These are phyloP conservation scores for Antennarius striatus DNA, from an alignment of 2,113 vertebrate genomes.

Conservation along the genomic window DNA sequence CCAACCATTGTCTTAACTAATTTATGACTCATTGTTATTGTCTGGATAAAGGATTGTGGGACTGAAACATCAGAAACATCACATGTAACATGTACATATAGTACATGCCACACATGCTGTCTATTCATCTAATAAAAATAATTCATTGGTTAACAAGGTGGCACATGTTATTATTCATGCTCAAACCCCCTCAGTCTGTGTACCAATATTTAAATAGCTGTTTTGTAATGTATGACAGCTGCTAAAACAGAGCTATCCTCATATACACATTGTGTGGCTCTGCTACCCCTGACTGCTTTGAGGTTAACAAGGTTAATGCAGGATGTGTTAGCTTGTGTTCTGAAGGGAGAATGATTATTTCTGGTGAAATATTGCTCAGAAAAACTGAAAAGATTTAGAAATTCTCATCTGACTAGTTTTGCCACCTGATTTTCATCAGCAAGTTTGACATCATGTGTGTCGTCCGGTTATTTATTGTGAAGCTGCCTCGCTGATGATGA, in stretches of 20 bases:
- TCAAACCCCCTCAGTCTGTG: constrained; percentile 22
- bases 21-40: too few relatives aligned
- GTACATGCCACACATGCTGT: too few relatives aligned
- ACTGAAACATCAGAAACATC: too few relatives aligned
- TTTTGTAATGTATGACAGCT: constrained; percentile 30
- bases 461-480: constrained; percentile 30
- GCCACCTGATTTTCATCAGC: constrained; percentile 9
- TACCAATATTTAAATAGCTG: constrained; percentile 33
- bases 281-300: constrained; percentile 23
- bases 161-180: constrained; percentile 30
- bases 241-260: constrained; percentile 27
- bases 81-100: too few relatives aligned
- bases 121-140: too few relatives aligned
- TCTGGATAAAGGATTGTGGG: too few relatives aligned
- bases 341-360: not conserved
- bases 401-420: constrained; percentile 18
- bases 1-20: too few relatives aligned
- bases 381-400: constrained; percentile 12
- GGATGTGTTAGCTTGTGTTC: not conserved
- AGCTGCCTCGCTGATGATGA: constrained; percentile 14
- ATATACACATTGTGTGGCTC: constrained; percentile 26
- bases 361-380: constrained; percentile 24
- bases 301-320: constrained; percentile 32
- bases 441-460: constrained; percentile 4
- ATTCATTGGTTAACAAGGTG: constrained; percentile 11